phyloP scores from a whole-genome alignment of 2,888 invertebrate genomes.

The Phragmatobia fuliginosa region DNA sequence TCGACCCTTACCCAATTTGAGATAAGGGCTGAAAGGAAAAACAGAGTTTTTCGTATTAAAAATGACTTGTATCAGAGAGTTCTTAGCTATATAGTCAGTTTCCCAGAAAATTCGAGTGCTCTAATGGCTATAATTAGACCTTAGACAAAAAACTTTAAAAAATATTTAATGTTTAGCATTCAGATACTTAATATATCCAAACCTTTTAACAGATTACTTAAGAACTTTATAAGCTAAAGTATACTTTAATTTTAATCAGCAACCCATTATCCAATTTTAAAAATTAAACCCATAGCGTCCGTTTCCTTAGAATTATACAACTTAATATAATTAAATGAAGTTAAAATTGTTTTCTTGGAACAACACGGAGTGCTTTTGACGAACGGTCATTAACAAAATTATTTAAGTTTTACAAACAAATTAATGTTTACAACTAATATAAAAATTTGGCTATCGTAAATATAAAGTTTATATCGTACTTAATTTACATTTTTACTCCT shows the following conservation, averaged over 20 bases:
- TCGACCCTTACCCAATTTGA: no score
- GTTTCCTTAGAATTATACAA: conserved; percentile 20
- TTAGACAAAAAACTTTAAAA: neutral
- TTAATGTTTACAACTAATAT: conserved; percentile 57
- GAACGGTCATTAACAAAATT: conserved; percentile 41
- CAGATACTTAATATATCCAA: neutral
- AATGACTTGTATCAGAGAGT: no score
- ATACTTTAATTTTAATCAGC: neutral
- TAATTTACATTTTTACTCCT: conserved; percentile 17
- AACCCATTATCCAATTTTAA: conserved; percentile 14
- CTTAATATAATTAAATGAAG: conserved; percentile 41
- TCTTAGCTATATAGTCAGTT: no score
- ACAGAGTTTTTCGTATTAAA: no score
- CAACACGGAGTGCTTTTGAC: conserved; percentile 35
- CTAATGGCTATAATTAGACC: no score
- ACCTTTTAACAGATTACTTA: conserved; percentile 1
- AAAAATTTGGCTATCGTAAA: conserved; percentile 50
- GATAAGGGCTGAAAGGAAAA: no score
- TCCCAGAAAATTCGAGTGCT: no score
- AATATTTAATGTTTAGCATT: neutral
- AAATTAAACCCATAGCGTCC: conserved; percentile 12
- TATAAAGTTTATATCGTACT: conserved; percentile 29
- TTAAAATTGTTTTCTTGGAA: conserved; percentile 37
- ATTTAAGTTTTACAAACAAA: conserved; percentile 52
- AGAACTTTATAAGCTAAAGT: neutral